Percentiles rank a stretch among this genome's conserved stretches.
Evolutionary conservation across 2,888 invertebrate genomes (phyloP).

Genomic region (Andrena marginata): DNA sequence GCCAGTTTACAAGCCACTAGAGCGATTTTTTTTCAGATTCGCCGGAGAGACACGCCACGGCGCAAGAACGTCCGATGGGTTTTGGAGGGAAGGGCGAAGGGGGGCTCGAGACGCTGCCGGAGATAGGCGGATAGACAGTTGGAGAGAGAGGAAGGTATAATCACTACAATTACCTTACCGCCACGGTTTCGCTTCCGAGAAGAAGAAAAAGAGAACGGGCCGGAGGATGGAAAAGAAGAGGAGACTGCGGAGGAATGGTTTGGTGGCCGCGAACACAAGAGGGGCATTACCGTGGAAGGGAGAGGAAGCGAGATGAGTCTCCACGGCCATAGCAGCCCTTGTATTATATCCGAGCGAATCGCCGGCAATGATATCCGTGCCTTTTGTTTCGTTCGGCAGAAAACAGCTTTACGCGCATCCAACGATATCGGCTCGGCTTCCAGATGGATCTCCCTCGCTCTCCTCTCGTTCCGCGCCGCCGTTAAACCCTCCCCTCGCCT

Average conservation of each 20-base stretch:
- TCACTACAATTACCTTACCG: slow-evolving; percentile 82
- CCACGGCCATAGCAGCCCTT: slow-evolving; percentile 43
- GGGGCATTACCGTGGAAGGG: slow-evolving; percentile 48
- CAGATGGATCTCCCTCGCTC: background rate
- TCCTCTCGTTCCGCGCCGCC: too few relatives aligned
- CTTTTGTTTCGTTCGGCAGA: slow-evolving; percentile 73
- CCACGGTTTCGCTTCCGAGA: slow-evolving; percentile 78
- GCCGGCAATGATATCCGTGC: slow-evolving; percentile 68
- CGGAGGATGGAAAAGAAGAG: slow-evolving; percentile 39
- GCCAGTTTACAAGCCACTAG: slow-evolving; percentile 62
- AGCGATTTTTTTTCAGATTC: slow-evolving; percentile 75
- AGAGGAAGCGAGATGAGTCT: slow-evolving; percentile 51
- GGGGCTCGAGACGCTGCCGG: slow-evolving; percentile 30
- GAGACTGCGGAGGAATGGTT: slow-evolving; percentile 69
- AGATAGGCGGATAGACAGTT: slow-evolving; percentile 34
- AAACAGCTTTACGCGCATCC: slow-evolving; percentile 70
- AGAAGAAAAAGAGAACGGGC: slow-evolving; percentile 68
- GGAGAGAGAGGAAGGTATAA: slow-evolving; percentile 75
- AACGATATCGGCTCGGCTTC: slow-evolving; percentile 63
- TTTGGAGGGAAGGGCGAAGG: slow-evolving; percentile 39
- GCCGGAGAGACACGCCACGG: slow-evolving; percentile 67
- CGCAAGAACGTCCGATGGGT: slow-evolving; percentile 61
- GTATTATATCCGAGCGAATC: slow-evolving; percentile 61
- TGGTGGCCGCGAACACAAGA: slow-evolving; percentile 70
- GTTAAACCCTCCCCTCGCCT: background rate